Evolutionary conservation across 2,113 vertebrate species (phyloP), one percentile per base, ranked within the genome.

Genomic region (Phasianus colchicus): DNA sequence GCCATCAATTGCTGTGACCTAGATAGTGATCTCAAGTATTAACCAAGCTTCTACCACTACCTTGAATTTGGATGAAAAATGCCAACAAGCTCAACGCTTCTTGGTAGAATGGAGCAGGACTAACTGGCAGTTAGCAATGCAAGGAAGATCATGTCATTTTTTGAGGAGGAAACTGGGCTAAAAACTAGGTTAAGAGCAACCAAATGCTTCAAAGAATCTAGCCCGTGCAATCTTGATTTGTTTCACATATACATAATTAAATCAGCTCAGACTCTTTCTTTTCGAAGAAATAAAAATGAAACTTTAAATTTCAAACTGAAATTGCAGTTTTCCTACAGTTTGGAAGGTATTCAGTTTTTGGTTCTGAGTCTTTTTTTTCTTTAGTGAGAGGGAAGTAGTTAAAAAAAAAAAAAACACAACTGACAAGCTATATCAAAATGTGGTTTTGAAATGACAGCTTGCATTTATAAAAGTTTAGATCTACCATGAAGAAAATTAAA

Each of bases 391-490:
- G 13, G 10, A 18, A 3, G 4, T 38, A 2, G 9, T 69, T 92
- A 70, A 65, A 90, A 66, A 93, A 84, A 42, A 30, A 72, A 66
- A 94, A 81, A n/a, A n/a, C n/a, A n/a, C n/a, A n/a, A 32, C n/a
- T 81, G 63, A 65, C 48, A 22, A 69, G 10, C 43, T 69, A 4
- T 79, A 58, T 93, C 77, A 82, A 79, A 95, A 89, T 76, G 36
- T 92, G 36, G 48, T 69, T 90, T 91, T 88, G 69, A 94, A 92
- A 81, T 72, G 7, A 79, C 83, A 92, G 15, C 84, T 91, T 87
- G 36, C 8, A 58, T 85, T 76, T 85, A 30, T 73, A 54, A 66
- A 79, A 64, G 74, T 80, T 89, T 89, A 89, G 66, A 15, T 85
- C 50, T 93, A 73, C 63, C 45, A 82, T 70, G 55, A 76, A 60